Evolutionary conservation across 1,140 invertebrate genomes (phyloP).

Genomic region (Bombus soroeensis): DNA sequence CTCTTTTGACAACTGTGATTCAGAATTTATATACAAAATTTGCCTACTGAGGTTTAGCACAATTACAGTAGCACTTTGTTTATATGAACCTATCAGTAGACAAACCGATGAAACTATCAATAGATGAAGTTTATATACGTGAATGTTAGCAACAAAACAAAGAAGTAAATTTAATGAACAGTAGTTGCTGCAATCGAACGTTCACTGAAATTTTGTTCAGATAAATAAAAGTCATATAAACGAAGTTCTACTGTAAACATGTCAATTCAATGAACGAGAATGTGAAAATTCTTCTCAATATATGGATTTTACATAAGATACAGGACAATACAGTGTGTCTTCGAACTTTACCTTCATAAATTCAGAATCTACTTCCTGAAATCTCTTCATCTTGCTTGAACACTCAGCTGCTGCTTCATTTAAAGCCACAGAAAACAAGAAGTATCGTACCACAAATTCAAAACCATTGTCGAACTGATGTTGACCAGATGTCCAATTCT

Average conservation of each 20-base stretch:
- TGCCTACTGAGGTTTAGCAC: not conserved
- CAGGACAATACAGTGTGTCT: too few species aligned
- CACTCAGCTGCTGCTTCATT: too few species aligned
- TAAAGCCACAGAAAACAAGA: not conserved
- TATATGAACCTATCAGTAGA: too few species aligned
- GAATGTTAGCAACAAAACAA: not conserved
- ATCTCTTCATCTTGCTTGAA: too few species aligned
- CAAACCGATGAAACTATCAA: too few species aligned
- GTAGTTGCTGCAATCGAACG: not conserved
- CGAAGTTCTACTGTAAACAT: not conserved
- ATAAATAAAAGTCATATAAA: too few species aligned
- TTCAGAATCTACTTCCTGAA: too few species aligned
- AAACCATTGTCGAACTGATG: not conserved
- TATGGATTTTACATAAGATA: not conserved
- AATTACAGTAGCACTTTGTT: too few species aligned
- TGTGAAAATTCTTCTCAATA: not conserved
- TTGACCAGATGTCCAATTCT: not conserved
- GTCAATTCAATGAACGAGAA: not conserved
- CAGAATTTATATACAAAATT: not conserved
- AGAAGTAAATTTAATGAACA: not conserved
- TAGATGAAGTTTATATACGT: too few species aligned
- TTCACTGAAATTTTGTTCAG: too few species aligned
- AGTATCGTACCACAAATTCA: not conserved
- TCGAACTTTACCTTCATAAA: too few species aligned
- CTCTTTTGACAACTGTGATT: not conserved